A percentile compares a stretch with the other conserved stretches of the same genome.
Evolutionary conservation across 2,113 vertebrate genomes (phyloP).

Genomic region (Dissostichus mawsoni): DNA sequence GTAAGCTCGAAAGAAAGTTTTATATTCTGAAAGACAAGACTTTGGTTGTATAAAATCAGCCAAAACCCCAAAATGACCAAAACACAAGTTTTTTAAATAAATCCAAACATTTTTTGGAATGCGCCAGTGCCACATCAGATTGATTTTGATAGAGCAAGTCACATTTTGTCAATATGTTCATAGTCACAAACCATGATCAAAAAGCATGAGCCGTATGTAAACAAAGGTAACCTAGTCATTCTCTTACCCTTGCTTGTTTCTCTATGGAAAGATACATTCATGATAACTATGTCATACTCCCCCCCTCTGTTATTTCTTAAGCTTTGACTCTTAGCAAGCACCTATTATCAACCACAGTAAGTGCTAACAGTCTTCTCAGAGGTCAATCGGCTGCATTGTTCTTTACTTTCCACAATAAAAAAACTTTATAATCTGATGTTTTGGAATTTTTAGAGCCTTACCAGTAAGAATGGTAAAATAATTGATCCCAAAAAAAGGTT

Average conservation of each 20-base stretch:
- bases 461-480: not conserved
- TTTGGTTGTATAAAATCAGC: too few species aligned
- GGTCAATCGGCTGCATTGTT: not conserved
- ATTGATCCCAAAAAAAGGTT: not conserved
- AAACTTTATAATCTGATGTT: not conserved
- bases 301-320: not conserved
- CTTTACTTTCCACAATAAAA: not conserved
- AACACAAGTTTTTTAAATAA: too few species aligned
- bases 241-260: not conserved
- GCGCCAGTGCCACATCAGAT: too few species aligned
- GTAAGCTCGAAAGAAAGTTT: too few species aligned
- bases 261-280: constrained; percentile 7
- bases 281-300: not conserved
- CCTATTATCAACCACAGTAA: not conserved
- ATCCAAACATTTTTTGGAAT: too few species aligned
- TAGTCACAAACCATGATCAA: not conserved
- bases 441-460: not conserved
- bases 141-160: too few species aligned
- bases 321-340: too few species aligned
- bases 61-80: too few species aligned
- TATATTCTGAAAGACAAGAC: too few species aligned
- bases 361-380: not conserved
- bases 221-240: not conserved
- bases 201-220: not conserved
- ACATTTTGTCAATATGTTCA: not conserved